phyloP scores from a whole-genome alignment of 92 coral and sea anemone species.

The Hydrozoanthus gracilis region DNA sequence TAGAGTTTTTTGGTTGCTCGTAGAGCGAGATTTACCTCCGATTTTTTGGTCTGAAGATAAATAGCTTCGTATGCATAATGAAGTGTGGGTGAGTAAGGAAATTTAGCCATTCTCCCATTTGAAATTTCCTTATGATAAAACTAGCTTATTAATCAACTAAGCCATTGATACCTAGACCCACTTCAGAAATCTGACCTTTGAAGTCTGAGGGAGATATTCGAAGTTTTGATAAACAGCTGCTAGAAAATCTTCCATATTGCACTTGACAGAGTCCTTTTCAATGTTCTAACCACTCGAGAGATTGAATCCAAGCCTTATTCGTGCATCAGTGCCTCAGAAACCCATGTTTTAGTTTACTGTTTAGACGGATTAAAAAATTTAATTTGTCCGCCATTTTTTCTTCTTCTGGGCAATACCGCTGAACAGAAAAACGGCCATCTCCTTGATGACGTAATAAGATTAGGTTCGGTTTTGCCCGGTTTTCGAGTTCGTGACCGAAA shows the following conservation, averaged over 20 bases:
- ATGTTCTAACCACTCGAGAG: neutral
- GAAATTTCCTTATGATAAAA: too few relatives aligned
- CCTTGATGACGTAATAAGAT: constrained; percentile 21
- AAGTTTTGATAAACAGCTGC: neutral
- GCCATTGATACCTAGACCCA: too few relatives aligned
- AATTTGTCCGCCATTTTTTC: constrained; percentile 34
- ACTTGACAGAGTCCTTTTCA: neutral
- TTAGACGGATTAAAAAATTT: neutral
- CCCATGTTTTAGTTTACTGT: neutral
- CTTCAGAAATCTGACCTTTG: neutral
- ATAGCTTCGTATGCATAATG: too few relatives aligned
- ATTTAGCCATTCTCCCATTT: too few relatives aligned
- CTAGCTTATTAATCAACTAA: too few relatives aligned
- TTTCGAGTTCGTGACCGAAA: too few relatives aligned
- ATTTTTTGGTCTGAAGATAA: too few relatives aligned
- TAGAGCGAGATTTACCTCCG: too few relatives aligned
- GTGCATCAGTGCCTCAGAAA: neutral
- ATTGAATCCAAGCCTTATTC: neutral
- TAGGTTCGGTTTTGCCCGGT: neutral
- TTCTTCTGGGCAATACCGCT: constrained; percentile 26
- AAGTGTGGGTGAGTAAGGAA: too few relatives aligned
- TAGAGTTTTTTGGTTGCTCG: too few relatives aligned
- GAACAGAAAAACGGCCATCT: neutral
- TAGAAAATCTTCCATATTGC: constrained; percentile 13
- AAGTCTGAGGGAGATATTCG: neutral